phyloP scores from a whole-genome alignment of 2,797 vertebrate genomes.

The Tokudaia muenninki region DNA sequence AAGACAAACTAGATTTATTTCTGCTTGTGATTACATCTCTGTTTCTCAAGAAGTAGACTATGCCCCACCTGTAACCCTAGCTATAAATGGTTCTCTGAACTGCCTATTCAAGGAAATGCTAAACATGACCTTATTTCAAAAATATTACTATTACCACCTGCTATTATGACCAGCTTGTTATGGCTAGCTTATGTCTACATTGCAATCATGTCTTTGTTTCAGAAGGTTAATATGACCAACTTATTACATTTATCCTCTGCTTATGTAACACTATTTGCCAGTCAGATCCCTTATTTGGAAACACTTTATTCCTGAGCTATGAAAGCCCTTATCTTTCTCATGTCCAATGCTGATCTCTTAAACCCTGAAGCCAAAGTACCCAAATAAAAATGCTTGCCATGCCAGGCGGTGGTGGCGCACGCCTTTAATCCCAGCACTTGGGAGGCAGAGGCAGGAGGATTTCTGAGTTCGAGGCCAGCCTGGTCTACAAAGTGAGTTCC shows the following conservation, averaged over 20 bases:
- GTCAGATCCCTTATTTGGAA: background rate
- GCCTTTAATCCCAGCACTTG: no score
- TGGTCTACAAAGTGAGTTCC: no score
- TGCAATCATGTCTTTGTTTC: background rate
- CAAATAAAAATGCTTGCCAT: background rate
- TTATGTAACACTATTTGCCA: background rate
- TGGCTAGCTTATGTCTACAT: background rate
- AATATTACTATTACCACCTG: background rate
- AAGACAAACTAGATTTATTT: background rate
- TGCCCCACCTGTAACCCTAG: background rate
- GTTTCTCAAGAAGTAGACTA: background rate
- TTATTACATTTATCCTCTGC: background rate
- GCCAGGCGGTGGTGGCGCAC: no score
- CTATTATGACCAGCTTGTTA: background rate
- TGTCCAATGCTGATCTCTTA: background rate
- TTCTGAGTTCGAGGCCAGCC: no score
- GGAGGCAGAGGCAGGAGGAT: no score
- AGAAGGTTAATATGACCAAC: background rate
- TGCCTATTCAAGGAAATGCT: background rate
- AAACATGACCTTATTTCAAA: background rate
- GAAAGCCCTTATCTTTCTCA: background rate
- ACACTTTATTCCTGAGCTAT: background rate
- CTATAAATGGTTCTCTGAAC: background rate
- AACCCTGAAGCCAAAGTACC: background rate
- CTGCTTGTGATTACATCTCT: background rate